Evolutionary conservation across 2,113 vertebrate genomes (phyloP).

Genomic region (Gambusia affinis): DNA sequence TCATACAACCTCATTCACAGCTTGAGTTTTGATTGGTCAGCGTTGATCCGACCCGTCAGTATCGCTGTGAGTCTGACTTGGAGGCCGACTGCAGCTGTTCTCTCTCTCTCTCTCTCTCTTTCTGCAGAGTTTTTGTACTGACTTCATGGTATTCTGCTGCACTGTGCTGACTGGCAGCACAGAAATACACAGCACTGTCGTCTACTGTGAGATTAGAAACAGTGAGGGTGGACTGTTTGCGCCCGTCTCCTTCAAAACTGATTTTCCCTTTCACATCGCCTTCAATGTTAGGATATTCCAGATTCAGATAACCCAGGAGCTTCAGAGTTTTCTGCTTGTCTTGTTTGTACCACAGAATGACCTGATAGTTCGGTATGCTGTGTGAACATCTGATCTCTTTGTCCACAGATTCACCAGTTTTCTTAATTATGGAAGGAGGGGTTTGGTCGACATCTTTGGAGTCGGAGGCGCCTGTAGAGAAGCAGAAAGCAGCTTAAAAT

Average conservation of each 20-base stretch:
- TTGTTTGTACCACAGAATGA: slow-evolving; percentile 68
- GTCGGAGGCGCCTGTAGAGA: slow-evolving; percentile 37
- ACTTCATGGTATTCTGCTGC: not conserved
- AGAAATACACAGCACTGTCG: slow-evolving; percentile 50
- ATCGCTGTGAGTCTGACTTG: not conserved
- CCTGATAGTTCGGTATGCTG: accelerated
- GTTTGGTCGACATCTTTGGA: slow-evolving; percentile 24
- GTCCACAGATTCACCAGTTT: slow-evolving; percentile 24
- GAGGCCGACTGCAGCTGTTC: not conserved
- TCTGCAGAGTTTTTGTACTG: slow-evolving; percentile 32
- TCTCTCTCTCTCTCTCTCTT: not conserved
- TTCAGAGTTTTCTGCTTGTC: not conserved
- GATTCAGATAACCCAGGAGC: slow-evolving; percentile 49
- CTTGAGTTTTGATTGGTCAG: too few relatives aligned
- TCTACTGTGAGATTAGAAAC: slow-evolving; percentile 4
- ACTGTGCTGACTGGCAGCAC: slow-evolving; percentile 55
- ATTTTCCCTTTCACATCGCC: slow-evolving; percentile 27
- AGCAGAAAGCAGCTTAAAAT: not conserved
- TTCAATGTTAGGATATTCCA: not conserved
- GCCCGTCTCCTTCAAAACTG: slow-evolving; percentile 18
- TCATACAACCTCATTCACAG: too few relatives aligned
- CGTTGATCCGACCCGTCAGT: too few relatives aligned
- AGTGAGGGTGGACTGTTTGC: not conserved
- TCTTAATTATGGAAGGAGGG: slow-evolving; percentile 44
- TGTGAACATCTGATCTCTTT: slow-evolving; percentile 61